A percentile compares a stretch with the other conserved stretches of the same genome.
phyloP scores from a whole-genome alignment of 2,797 vertebrate species.

The Pseudochromis fuscus region DNA sequence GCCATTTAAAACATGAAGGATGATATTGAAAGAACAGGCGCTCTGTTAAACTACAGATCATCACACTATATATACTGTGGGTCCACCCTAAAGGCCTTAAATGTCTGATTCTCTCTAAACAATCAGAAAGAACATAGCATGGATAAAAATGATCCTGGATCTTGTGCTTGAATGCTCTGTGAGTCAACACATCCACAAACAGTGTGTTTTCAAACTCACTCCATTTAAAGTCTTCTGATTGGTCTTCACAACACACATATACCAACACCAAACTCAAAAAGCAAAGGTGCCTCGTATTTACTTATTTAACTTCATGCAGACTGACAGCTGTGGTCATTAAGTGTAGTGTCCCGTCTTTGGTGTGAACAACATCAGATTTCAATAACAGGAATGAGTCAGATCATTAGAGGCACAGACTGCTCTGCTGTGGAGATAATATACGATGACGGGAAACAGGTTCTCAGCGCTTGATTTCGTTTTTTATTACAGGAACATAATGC shows the following conservation, averaged over 20 bases:
- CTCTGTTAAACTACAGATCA: too few species aligned
- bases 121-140: too few species aligned
- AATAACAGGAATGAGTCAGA: constrained; percentile 5
- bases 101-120: too few species aligned
- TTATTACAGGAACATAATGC: constrained; percentile 30
- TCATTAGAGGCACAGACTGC: constrained; percentile 14
- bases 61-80: too few species aligned
- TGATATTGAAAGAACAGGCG: too few species aligned
- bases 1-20: too few species aligned
- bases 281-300: neutral
- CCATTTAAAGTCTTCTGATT: neutral
- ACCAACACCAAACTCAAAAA: constrained; percentile 5
- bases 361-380: neutral
- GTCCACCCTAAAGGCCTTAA: too few species aligned
- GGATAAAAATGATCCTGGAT: too few species aligned
- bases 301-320: neutral
- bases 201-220: too few species aligned
- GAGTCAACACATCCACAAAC: too few species aligned
- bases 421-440: constrained; percentile 7
- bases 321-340: neutral
- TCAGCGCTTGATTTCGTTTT: neutral
- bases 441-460: constrained; percentile 10
- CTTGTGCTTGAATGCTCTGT: too few species aligned
- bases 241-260: neutral
- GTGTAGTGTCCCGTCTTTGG: neutral